Evolutionary conservation across 1,140 invertebrate genomes (phyloP), one percentile per base, ranked within the genome.

Genomic region (Conus ventricosus): DNA sequence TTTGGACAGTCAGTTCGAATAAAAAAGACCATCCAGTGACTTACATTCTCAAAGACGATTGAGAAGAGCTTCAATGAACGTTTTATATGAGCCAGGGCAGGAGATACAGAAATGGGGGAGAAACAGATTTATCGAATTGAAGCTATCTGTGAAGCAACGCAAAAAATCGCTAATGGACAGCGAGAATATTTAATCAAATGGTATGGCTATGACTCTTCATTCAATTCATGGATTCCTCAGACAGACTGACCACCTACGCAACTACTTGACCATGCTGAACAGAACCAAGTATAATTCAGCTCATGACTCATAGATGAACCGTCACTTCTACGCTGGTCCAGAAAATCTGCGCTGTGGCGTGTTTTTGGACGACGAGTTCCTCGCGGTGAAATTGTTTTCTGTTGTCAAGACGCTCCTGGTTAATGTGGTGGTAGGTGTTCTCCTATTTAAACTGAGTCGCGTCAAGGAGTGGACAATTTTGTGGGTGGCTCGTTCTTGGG

Each of bases 351-450:
- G 10, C 13, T 86, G 5, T 86, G 85, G 85, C 25, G n/a, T 5
- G 4, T 86, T 0, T 54, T 75, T 6, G 71, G 85, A 20, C 63
- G 67, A 1, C 71, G 39, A 10, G 17, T 86, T 75, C 85, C 85
- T 6, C 71, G 71, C 25, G 53, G 39, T 17, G 85, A 86, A 75
- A 54, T 76, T 54, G 85, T 86, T 17, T 86, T 86, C 20, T 1
- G 76, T 2, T 86, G 85, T n/a, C 85, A 86, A 39, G 63, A 76
- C 76, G 85, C 27, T 86, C 71, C 25, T 86, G 54, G 76, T 86
- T 54, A 55, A 76, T 55, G 85, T 86, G 8, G 85, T 86, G 15
- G 53, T 86, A 4, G 85, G 63, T 10, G 85, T 86, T 86, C 85
- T 71, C n/a, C n/a, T 86, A 15, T 75, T 86, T 25, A 86, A 75